phyloP scores from a whole-genome alignment of 2,113 vertebrate genomes.

The Dryoscopus gambensis region DNA sequence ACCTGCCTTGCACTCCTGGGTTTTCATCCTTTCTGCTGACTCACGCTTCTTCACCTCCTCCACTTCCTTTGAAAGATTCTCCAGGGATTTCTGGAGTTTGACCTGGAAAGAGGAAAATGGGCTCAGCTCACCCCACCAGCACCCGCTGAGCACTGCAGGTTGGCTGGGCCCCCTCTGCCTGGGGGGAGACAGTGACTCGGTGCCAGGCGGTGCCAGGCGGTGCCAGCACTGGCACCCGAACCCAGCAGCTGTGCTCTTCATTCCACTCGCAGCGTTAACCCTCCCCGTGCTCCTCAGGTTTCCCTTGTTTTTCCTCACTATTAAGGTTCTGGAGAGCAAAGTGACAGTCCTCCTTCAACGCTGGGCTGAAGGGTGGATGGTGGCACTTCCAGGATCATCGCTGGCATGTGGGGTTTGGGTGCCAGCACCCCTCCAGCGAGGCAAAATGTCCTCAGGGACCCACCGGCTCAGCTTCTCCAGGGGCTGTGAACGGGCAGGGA shows the following conservation, averaged over 20 bases:
- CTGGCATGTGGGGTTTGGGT: not conserved
- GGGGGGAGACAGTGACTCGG: not conserved
- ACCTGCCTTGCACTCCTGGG: constrained; percentile 62
- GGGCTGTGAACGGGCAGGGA: not conserved
- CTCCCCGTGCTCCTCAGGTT: fast-evolving
- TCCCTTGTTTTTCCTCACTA: not conserved
- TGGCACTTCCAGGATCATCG: fast-evolving
- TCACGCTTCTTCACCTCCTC: not conserved
- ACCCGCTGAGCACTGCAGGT: fast-evolving
- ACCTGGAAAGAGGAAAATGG: not conserved
- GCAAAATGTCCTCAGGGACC: not conserved
- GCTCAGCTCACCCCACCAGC: not conserved
- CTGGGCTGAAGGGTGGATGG: fast-evolving
- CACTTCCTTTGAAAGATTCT: not conserved
- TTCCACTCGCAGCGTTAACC: not conserved
- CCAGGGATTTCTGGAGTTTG: constrained; percentile 49
- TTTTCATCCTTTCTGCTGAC: constrained; percentile 24
- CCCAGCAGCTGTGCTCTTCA: constrained; percentile 9
- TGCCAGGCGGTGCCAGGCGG: not conserved
- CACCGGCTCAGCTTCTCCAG: not conserved
- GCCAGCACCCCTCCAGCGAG: not conserved
- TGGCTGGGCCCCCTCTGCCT: not conserved
- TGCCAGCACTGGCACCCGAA: not conserved
- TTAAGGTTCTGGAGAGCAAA: not conserved
- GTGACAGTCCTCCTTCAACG: fast-evolving